phyloP scores from a whole-genome alignment of 2,797 vertebrate genomes.

The Myripristis jacobus region DNA sequence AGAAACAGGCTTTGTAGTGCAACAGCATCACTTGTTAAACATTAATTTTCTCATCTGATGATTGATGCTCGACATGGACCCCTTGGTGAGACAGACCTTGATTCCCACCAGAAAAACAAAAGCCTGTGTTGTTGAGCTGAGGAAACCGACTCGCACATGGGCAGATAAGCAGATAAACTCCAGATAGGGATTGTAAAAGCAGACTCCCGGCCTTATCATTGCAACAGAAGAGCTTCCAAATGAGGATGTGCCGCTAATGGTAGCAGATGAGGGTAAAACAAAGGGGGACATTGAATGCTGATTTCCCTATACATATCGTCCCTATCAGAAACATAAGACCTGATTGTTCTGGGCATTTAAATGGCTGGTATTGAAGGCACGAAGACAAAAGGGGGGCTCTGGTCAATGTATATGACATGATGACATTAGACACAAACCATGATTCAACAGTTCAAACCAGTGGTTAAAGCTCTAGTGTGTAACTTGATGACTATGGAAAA shows the following conservation, averaged over 20 bases:
- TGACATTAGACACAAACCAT: slow-evolving; percentile 36
- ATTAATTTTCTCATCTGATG: slow-evolving; percentile 41
- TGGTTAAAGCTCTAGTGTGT: not conserved
- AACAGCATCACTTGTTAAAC: slow-evolving; percentile 29
- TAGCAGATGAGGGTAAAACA: slow-evolving; percentile 81
- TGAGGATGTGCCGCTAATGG: slow-evolving; percentile 78
- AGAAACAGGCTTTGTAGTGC: not conserved
- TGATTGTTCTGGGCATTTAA: slow-evolving; percentile 77
- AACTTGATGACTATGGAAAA: slow-evolving; percentile 1
- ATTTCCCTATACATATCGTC: slow-evolving; percentile 70
- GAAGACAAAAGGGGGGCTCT: slow-evolving; percentile 40
- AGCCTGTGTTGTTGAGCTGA: slow-evolving; percentile 72
- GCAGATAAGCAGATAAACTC: slow-evolving; percentile 75
- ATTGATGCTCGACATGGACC: slow-evolving; percentile 54
- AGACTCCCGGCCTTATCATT: slow-evolving; percentile 71
- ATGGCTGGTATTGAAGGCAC: slow-evolving; percentile 59
- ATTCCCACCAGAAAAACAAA: slow-evolving; percentile 78
- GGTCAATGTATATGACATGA: slow-evolving; percentile 40
- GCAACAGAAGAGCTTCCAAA: slow-evolving; percentile 75
- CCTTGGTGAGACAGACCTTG: slow-evolving; percentile 62
- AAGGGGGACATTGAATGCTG: slow-evolving; percentile 79
- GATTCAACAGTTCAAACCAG: slow-evolving; percentile 15
- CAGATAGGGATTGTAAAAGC: slow-evolving; percentile 60
- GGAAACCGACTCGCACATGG: slow-evolving; percentile 69
- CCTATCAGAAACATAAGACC: slow-evolving; percentile 73